Conservation (phyloP, 2,888 invertebrate genomes). For the Xylota segnis region DNA sequence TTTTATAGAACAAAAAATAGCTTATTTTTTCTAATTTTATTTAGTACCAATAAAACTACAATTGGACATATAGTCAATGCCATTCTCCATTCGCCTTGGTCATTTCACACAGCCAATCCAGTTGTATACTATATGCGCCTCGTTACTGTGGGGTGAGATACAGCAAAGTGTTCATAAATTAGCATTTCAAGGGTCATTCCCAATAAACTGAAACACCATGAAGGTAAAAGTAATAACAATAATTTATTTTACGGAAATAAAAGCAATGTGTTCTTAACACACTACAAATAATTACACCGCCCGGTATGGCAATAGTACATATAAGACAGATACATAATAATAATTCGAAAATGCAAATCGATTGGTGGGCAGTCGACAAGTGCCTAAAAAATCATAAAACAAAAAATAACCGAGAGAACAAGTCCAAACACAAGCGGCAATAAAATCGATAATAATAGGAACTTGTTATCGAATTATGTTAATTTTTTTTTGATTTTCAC, state of each 20-base stretch:
- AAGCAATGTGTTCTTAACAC: slow-evolving; percentile 12
- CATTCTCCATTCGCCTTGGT: slow-evolving; percentile 24
- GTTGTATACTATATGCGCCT: neutral
- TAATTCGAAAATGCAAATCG: slow-evolving; percentile 35
- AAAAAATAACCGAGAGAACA: slow-evolving; percentile 34
- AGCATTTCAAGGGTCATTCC: slow-evolving; percentile 36
- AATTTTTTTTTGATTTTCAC: neutral
- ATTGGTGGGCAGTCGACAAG: slow-evolving; percentile 9
- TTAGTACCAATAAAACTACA: slow-evolving; percentile 37
- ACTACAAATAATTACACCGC: slow-evolving; percentile 13
- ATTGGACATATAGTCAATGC: slow-evolving; percentile 47
- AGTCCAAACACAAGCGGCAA: slow-evolving; percentile 22
- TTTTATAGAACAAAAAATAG: slow-evolving; percentile 12
- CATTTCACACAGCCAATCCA: slow-evolving; percentile 5
- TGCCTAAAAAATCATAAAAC: slow-evolving; percentile 22
- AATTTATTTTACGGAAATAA: slow-evolving; percentile 36
- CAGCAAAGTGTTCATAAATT: slow-evolving; percentile 20
- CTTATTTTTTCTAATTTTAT: slow-evolving; percentile 1
- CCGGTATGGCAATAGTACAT: neutral
- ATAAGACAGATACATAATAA: neutral
- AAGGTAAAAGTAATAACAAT: slow-evolving; percentile 53
- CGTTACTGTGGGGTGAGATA: neutral
- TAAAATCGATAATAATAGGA: slow-evolving; percentile 18
- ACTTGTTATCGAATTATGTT: slow-evolving; percentile 28
- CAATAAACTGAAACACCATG: slow-evolving; percentile 13